Percentiles rank a stretch among this genome's conserved stretches.
phyloP scores from a whole-genome alignment of 2,797 vertebrate genomes.

The Novumbra hubbsi region DNA sequence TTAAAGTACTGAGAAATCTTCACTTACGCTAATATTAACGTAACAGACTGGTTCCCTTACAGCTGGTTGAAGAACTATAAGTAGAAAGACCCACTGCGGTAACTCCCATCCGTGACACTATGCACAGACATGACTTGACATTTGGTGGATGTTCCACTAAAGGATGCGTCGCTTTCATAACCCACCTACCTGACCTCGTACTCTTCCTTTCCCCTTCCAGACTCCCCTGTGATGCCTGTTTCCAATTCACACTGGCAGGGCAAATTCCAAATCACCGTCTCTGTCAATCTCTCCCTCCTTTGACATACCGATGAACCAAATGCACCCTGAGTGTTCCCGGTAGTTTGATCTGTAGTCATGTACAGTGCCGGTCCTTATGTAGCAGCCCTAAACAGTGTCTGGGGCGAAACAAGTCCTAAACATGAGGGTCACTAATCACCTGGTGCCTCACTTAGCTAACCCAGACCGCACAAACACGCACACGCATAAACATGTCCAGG shows the following conservation, averaged over 20 bases:
- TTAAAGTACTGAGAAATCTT: slow-evolving; percentile 4
- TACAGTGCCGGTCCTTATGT: slow-evolving; percentile 10
- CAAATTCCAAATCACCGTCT: slow-evolving; percentile 51
- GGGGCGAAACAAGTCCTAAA: neutral
- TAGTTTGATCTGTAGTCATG: slow-evolving; percentile 41
- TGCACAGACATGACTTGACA: slow-evolving; percentile 30
- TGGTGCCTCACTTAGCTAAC: slow-evolving; percentile 40
- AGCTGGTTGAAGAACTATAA: slow-evolving; percentile 19
- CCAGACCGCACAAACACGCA: slow-evolving; percentile 33
- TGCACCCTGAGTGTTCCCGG: slow-evolving; percentile 33
- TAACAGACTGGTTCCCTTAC: slow-evolving; percentile 31
- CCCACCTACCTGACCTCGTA: slow-evolving; percentile 52
- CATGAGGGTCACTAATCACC: slow-evolving; percentile 31
- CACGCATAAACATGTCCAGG: slow-evolving; percentile 1
- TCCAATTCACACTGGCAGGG: slow-evolving; percentile 7
- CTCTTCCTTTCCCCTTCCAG: slow-evolving; percentile 16
- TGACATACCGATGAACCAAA: slow-evolving; percentile 31
- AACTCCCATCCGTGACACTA: slow-evolving; percentile 42
- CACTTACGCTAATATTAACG: slow-evolving; percentile 44
- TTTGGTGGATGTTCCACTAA: slow-evolving; percentile 48
- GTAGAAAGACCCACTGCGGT: slow-evolving; percentile 17
- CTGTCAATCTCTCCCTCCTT: slow-evolving; percentile 33
- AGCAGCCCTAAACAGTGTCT: neutral
- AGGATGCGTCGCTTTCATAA: slow-evolving; percentile 57
- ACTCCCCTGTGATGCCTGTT: slow-evolving; percentile 31